Base-by-base conservation (phyloP, 2,888 invertebrate species). In the Sericinus montela region DNA sequence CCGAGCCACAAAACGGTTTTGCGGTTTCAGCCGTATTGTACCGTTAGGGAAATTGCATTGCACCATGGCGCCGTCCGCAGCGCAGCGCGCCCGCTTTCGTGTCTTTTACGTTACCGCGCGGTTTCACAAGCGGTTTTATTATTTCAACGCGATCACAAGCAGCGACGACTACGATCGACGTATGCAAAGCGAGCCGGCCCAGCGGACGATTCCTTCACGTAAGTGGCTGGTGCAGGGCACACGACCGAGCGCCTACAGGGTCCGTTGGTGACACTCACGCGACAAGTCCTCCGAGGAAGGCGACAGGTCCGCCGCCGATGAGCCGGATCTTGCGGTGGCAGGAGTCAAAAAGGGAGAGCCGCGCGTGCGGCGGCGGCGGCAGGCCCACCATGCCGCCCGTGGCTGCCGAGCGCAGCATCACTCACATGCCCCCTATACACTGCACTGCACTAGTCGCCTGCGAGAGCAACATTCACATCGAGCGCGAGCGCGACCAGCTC, bases 311-410 rank as follows among this genome's bases (percentile, higher is more conserved):
- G 54, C 91, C 92, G 63, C 93, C 92, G 73, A 93, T 92, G 68
- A 93, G 89, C 60, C 93, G 90, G 70, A 93, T 93, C 86, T 93
- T 93, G 74, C 92, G 90, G 80, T 93, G 93, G 77, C 93, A 93
- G 65, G 93, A 92, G 82, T 93, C 93, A 77, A 93, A 91, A 39
- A 93, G 89, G 57, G 93, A 93, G 56, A 91, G 90, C 56, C 92
- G 85, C 59, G 92, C 87, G 69, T 87, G 80, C 63, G 80, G 80
- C 69, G 89, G 77, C 69, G 89, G 77, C 57, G 89, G 77, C 58
- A 76, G 64, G 48, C 77, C 77, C 58, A 75, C 75, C 69, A 69
- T 67, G 60, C 74, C 75, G 80, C 87, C 80, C 80, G 89, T 70
- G 82, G 84, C 80, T 75, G 87, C 84, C 76, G 89, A 88, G 40